phyloP scores from a whole-genome alignment of 1,140 invertebrate genomes.

The honey bee (Apis mellifera) region DNA sequence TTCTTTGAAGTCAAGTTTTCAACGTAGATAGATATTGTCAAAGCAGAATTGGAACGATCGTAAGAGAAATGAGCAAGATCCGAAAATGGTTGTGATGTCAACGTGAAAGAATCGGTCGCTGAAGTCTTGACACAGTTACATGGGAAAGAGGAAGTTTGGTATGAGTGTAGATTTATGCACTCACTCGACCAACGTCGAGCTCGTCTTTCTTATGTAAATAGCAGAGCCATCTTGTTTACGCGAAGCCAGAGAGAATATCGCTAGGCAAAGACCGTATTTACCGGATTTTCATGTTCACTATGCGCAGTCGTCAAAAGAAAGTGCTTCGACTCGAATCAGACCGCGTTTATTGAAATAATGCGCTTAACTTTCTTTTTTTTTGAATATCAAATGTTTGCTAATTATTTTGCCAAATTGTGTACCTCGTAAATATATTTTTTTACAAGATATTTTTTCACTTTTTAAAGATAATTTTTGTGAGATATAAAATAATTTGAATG shows the following conservation, averaged over 20 bases:
- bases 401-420: not conserved
- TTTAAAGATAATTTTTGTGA: no score
- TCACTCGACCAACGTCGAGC: slow-evolving; percentile 11
- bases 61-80: no score
- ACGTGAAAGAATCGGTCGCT: not conserved
- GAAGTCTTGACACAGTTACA: slow-evolving; percentile 14
- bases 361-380: not conserved
- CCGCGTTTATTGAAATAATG: slow-evolving; percentile 26
- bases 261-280: slow-evolving; percentile 28
- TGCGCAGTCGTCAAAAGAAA: not conserved
- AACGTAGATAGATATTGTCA: no score
- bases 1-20: no score
- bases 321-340: not conserved
- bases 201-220: slow-evolving; percentile 48
- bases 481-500: no score
- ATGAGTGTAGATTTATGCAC: slow-evolving; percentile 37
- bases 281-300: not conserved
- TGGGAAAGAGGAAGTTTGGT: not conserved
- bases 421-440: no score
- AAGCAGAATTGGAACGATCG: not conserved
- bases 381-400: not conserved
- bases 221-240: slow-evolving; percentile 40
- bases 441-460: no score
- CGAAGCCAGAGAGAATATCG: slow-evolving; percentile 27
- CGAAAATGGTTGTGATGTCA: not conserved